These are phyloP conservation scores for Lophochroa leadbeateri DNA, from an alignment of 2,113 vertebrate species.

Conservation along the genomic window DNA sequence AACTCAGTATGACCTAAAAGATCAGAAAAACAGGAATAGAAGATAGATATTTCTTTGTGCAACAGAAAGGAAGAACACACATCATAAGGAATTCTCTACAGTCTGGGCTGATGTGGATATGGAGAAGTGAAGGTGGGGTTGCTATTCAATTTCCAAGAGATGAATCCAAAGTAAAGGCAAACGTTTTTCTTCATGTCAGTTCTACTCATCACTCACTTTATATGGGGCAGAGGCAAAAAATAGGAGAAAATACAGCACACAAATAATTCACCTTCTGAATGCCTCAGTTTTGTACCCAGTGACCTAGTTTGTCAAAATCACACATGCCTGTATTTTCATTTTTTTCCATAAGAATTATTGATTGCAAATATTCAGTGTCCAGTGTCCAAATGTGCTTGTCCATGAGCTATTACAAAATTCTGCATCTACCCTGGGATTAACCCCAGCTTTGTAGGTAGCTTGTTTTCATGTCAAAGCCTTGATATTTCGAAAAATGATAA, in stretches of 20 bases:
- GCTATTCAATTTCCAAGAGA: background rate
- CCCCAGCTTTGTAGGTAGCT: background rate
- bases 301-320: background rate
- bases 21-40: background rate
- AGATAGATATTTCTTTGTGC: background rate
- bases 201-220: background rate
- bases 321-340: background rate
- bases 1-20: background rate
- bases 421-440: background rate
- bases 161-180: background rate
- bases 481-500: background rate
- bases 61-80: background rate
- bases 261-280: background rate
- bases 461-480: background rate
- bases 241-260: background rate
- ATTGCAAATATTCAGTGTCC: background rate
- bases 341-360: background rate
- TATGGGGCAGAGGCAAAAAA: background rate
- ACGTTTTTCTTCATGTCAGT: background rate
- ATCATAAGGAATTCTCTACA: background rate
- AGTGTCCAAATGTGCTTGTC: background rate
- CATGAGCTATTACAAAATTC: background rate
- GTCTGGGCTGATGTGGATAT: background rate
- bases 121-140: background rate
- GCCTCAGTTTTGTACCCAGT: background rate